phyloP scores from a whole-genome alignment of 2,797 vertebrate genomes.

The Sebastolobus alascanus region DNA sequence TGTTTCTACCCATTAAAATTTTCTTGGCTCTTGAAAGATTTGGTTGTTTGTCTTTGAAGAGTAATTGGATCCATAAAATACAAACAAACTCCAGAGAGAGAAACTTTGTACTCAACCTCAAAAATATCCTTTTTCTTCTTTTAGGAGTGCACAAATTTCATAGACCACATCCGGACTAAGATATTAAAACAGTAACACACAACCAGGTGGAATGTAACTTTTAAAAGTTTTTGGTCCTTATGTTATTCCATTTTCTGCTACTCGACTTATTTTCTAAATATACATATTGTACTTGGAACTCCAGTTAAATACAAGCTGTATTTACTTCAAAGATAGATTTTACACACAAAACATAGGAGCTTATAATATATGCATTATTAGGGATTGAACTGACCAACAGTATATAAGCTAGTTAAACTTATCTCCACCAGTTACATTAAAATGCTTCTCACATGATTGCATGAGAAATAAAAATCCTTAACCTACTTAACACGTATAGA shows the following conservation, averaged over 20 bases:
- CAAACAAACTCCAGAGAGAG: neutral
- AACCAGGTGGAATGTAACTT: neutral
- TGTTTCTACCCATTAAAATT: slow-evolving; percentile 88
- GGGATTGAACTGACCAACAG: neutral
- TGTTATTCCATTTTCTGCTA: neutral
- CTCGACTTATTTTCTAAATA: neutral
- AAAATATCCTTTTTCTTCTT: neutral
- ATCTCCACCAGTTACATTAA: neutral
- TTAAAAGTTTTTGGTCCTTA: neutral
- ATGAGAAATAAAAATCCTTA: neutral
- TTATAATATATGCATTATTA: neutral
- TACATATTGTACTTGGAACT: neutral
- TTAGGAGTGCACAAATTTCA: neutral
- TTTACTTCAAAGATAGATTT: neutral
- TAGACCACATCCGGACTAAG: neutral
- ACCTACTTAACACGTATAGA: neutral
- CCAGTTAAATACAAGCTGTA: neutral
- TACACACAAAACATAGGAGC: neutral
- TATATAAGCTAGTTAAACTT: neutral
- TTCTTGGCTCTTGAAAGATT: slow-evolving; percentile 67
- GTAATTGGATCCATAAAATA: neutral
- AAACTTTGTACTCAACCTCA: neutral
- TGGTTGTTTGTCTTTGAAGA: slow-evolving; percentile 27
- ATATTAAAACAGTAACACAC: neutral
- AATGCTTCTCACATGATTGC: neutral